A percentile compares a stretch with the other conserved stretches of the same genome.
These are phyloP conservation scores for honey bee (Apis mellifera) DNA, from an alignment of 1,140 invertebrate species.

Conservation along the genomic window Amel_HAv3.1 CM009932.2:7032001-7032500, in stretches of 20 bases:
- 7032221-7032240: not conserved
- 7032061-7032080: not conserved
- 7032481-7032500: conserved; percentile 3
- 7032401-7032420: conserved; percentile 69
- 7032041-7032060: no score
- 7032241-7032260: no score
- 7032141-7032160: not conserved
- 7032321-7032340: conserved; percentile 30
- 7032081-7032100: not conserved
- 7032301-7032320: conserved; percentile 63
- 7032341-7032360: conserved; percentile 62
- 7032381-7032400: conserved; percentile 72
- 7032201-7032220: not conserved
- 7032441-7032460: conserved; percentile 67
- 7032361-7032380: conserved; percentile 69
- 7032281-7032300: conserved; percentile 47
- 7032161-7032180: not conserved
- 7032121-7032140: not conserved
- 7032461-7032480: conserved; percentile 53
- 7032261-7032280: conserved; percentile 6
- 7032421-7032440: conserved; percentile 74
- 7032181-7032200: not conserved
- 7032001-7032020: no score
- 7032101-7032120: not conserved
- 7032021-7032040: no score